Base-by-base conservation (phyloP, 2,888 invertebrate species). In the Axea sp. region DNA sequence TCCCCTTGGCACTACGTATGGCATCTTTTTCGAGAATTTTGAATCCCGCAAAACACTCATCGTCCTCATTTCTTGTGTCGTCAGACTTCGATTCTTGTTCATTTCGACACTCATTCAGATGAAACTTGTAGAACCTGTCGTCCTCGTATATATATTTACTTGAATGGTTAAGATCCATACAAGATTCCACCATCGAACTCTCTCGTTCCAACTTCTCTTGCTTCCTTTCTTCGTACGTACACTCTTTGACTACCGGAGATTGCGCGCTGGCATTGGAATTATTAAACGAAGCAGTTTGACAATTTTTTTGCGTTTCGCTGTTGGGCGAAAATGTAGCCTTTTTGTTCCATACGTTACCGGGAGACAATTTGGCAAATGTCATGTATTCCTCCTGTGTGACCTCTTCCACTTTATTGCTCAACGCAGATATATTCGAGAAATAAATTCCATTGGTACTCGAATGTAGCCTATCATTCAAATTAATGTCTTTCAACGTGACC, bases 1-100 rank as follows among this genome's bases (percentile, higher is more conserved):
- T 97, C 41, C 97, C 97, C 86, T 95, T 95, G 55, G 95, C 93
- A 89, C 97, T 97, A 77, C 94, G 91, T 83, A 98, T 97, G 57
- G 96, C 94, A 53, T 94, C 92, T 30, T 93, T 91, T 69, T 90
- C 89, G 62, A 90, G 86, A 88, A 95, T 94, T 89, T 92, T 93
- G 78, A 92, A 92, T 5, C 95, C 95, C 5, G 94, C 95, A 84
- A 95, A 95, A 77, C 91, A 92, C 84, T 93, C 93, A 71, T 88
- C 88, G 51, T 83, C 84, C 78, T 93, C 91, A 79, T 91, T 90
- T 14, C 87, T 80, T 33, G 64, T 73, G 51, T 80, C 39, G 2
- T 49, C 45, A 5, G 19, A 81, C 19, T 77, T 80, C 45, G 57
- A 62, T 28, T 84, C 78, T 78, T 88, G 82, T 81, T 81, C 73